A percentile compares a stretch with the other conserved stretches of the same genome.
Evolutionary conservation across 2,113 vertebrate genomes (phyloP).

Genomic region (Forbesichthys papilliferus): DNA sequence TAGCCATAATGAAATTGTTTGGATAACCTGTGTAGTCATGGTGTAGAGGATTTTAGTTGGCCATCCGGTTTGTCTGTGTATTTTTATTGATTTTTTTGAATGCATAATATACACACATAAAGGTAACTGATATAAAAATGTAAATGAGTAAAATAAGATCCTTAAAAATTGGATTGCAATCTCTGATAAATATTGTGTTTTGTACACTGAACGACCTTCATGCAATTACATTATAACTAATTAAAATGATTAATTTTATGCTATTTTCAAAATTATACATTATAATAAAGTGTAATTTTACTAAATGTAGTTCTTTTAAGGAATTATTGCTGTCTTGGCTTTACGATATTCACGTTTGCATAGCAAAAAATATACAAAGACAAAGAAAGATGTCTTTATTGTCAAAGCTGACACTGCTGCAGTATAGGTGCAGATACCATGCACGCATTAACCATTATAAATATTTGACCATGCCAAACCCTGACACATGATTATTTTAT

Average conservation of each 20-base stretch:
- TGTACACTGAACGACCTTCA: no score
- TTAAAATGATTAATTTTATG: neutral
- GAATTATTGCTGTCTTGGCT: no score
- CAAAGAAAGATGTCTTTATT: neutral
- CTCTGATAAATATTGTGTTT: no score
- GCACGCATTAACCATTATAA: slow-evolving; percentile 37
- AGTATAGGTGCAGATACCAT: slow-evolving; percentile 8
- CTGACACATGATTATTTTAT: slow-evolving; percentile 50
- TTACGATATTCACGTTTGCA: no score
- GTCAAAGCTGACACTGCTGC: slow-evolving; percentile 2
- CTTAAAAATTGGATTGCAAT: no score
- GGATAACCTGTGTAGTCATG: slow-evolving; percentile 24
- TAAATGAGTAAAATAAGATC: neutral
- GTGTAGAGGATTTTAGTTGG: slow-evolving; percentile 34
- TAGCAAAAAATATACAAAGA: no score
- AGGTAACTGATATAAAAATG: neutral
- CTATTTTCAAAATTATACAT: no score
- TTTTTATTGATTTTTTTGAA: neutral
- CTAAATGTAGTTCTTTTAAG: neutral
- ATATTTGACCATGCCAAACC: slow-evolving; percentile 42
- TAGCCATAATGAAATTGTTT: no score
- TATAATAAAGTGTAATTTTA: neutral
- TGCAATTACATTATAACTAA: neutral
- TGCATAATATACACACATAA: slow-evolving; percentile 7
- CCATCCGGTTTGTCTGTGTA: neutral